A percentile compares a stretch with the other conserved stretches of the same genome.
phyloP scores from a whole-genome alignment of 1,140 invertebrate species.

The Heliconius himera region DNA sequence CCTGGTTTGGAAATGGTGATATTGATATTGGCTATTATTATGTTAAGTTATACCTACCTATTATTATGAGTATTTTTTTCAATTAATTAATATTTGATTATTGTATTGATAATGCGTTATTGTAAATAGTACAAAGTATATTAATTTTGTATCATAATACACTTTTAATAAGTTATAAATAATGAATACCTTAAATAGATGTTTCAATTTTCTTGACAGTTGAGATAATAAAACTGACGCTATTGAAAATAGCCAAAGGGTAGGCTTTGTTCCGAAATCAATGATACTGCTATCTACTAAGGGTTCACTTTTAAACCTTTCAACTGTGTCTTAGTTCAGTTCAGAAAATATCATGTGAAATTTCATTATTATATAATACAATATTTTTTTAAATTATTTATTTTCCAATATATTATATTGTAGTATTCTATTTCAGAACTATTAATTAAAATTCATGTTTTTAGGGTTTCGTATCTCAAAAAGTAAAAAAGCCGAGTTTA shows the following conservation, averaged over 20 bases:
- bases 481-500: too few species aligned
- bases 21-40: too few species aligned
- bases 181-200: neutral
- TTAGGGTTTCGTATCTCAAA: too few species aligned
- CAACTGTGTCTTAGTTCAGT: too few species aligned
- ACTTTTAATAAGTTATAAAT: neutral
- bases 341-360: neutral
- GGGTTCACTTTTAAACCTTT: slow-evolving; percentile 14
- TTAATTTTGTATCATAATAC: neutral
- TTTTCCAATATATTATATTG: neutral
- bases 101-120: too few species aligned
- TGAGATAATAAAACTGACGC: neutral
- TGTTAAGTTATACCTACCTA: too few species aligned
- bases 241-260: slow-evolving; percentile 12
- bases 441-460: too few species aligned
- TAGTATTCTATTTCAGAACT: neutral
- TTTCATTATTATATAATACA: neutral
- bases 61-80: too few species aligned
- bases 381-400: neutral
- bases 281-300: slow-evolving; percentile 15
- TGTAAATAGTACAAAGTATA: neutral
- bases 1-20: too few species aligned
- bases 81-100: too few species aligned
- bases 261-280: slow-evolving; percentile 20
- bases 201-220: neutral